phyloP scores from a whole-genome alignment of 2,888 invertebrate genomes.

The Trissoscelio sp. region DNA sequence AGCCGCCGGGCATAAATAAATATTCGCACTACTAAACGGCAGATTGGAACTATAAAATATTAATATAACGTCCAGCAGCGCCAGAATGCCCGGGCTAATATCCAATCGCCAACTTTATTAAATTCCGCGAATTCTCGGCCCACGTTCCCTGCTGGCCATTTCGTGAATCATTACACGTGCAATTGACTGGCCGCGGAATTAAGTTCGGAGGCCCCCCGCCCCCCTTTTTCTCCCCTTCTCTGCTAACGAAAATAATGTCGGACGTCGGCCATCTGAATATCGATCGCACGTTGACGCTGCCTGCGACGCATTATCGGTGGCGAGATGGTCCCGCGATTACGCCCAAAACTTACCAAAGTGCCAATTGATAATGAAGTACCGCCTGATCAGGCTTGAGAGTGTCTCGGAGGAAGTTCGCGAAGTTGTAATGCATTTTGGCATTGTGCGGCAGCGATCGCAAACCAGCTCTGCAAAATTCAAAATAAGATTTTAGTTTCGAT shows the following conservation, averaged over 20 bases:
- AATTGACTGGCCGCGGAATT: slow-evolving; percentile 31
- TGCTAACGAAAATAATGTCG: slow-evolving; percentile 38
- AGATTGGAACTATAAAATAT: slow-evolving; percentile 58
- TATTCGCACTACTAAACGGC: slow-evolving; percentile 48
- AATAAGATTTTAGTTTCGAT: no score
- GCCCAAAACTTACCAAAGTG: slow-evolving; percentile 87
- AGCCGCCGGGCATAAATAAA: slow-evolving; percentile 55
- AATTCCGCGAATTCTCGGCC: slow-evolving; percentile 39
- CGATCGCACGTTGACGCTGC: slow-evolving; percentile 15
- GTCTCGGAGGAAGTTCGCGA: slow-evolving; percentile 93
- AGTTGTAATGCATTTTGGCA: slow-evolving; percentile 96
- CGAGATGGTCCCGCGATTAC: no score
- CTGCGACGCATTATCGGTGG: neutral
- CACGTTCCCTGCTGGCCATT: neutral
- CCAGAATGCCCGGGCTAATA: slow-evolving; percentile 15
- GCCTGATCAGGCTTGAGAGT: slow-evolving; percentile 89
- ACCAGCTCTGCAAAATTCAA: slow-evolving; percentile 87
- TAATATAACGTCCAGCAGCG: slow-evolving; percentile 50
- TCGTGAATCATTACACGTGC: slow-evolving; percentile 9
- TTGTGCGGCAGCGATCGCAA: slow-evolving; percentile 92
- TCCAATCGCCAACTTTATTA: slow-evolving; percentile 57
- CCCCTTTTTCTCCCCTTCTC: no score
- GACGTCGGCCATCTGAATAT: slow-evolving; percentile 2
- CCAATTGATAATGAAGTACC: slow-evolving; percentile 90
- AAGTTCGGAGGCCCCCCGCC: no score